These are phyloP conservation scores for Scaptodrosophila lebanonensis DNA, from an alignment of 1,140 invertebrate species.

Conservation along the genomic window DNA sequence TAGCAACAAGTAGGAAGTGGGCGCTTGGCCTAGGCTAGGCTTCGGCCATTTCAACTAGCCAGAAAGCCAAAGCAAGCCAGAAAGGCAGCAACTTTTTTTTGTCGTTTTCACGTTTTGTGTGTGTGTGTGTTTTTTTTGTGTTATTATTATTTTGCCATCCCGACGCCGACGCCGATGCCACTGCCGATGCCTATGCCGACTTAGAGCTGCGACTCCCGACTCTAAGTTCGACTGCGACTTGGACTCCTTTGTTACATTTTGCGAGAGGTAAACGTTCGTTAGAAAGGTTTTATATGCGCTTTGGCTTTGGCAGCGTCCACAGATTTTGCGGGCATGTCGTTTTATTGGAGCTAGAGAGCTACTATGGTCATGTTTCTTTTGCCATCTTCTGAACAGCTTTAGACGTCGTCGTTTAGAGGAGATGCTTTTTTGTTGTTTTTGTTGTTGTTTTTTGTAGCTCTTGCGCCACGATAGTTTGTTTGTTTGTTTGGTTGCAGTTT, in stretches of 20 bases:
- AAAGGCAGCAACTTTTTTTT: too few relatives aligned
- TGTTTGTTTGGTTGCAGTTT: conserved; percentile 40
- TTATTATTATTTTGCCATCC: too few relatives aligned
- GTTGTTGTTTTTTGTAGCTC: conserved; percentile 4
- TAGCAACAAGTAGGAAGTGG: conserved; percentile 68
- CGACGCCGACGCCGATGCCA: too few relatives aligned
- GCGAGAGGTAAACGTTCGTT: conserved; percentile 74
- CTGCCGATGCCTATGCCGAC: too few relatives aligned
- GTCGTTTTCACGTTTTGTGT: too few relatives aligned
- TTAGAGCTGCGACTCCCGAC: too few relatives aligned
- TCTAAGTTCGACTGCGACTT: too few relatives aligned
- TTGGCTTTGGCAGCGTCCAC: conserved; percentile 37
- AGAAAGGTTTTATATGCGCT: conserved; percentile 70
- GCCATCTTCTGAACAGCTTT: too few relatives aligned
- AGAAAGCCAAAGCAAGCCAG: not conserved
- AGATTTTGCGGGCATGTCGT: conserved; percentile 71
- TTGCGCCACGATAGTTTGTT: conserved; percentile 41
- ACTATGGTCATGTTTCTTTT: conserved; percentile 62
- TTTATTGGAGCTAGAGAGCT: conserved; percentile 63
- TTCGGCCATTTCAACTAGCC: conserved; percentile 29
- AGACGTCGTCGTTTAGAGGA: conserved; percentile 72
- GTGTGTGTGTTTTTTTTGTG: too few relatives aligned
- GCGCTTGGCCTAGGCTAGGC: conserved; percentile 65
- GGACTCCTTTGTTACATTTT: conserved; percentile 74
- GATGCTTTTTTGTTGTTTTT: conserved; percentile 60